Percentiles rank a stretch among this genome's conserved stretches.
These are phyloP conservation scores for Liasis olivaceus DNA, from an alignment of 2,797 vertebrate genomes.

Conservation along the genomic window DNA sequence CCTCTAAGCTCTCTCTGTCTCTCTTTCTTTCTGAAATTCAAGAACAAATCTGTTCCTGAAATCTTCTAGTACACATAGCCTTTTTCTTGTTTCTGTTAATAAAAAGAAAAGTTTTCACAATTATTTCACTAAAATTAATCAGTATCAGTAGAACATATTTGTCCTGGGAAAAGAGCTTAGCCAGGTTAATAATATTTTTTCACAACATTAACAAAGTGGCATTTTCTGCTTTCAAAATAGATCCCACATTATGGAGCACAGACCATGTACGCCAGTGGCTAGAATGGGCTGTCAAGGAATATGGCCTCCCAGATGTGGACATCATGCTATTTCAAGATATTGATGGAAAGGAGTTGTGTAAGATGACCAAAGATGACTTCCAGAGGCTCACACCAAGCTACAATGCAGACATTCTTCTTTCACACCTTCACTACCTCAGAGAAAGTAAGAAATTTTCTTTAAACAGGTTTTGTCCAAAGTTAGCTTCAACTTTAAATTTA, in stretches of 20 bases:
- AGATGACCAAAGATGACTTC: slow-evolving; percentile 89
- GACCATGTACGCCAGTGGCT: slow-evolving; percentile 89
- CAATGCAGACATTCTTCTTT: slow-evolving; percentile 87
- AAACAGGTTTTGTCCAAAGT: background rate
- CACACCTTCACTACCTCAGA: slow-evolving; percentile 92
- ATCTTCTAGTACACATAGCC: background rate
- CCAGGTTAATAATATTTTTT: background rate
- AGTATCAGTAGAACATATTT: background rate
- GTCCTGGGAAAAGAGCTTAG: background rate
- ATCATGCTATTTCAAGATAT: slow-evolving; percentile 85
- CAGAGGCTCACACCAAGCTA: slow-evolving; percentile 86
- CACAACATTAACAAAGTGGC: background rate
- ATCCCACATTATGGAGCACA: slow-evolving; percentile 84
- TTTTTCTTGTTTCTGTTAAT: background rate
- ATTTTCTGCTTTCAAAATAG: slow-evolving; percentile 61
- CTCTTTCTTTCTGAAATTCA: background rate
- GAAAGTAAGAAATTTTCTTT: slow-evolving; percentile 79
- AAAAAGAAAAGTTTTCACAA: background rate
- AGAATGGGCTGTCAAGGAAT: slow-evolving; percentile 89
- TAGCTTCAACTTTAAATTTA: background rate
- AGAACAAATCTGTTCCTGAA: background rate
- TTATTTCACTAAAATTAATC: background rate
- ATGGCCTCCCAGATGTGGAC: slow-evolving; percentile 83
- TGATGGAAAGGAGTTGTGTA: slow-evolving; percentile 87
- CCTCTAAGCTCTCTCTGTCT: background rate